Base-by-base conservation (phyloP, 2,797 vertebrate species). In the Muraenolepis orangiensis region DNA sequence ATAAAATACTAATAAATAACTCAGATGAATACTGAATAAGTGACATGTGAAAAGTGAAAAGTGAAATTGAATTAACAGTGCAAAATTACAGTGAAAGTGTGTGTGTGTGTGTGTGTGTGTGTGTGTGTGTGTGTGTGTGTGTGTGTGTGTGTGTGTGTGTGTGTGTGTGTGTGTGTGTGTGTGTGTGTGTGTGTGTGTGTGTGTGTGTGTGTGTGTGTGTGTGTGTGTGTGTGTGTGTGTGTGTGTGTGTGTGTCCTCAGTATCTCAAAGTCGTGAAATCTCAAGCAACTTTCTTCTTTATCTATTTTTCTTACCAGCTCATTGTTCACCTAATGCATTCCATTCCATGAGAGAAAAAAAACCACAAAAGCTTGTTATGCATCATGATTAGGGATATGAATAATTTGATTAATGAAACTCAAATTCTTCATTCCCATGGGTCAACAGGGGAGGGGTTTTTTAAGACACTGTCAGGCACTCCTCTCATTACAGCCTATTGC, bases 101-200 rank as follows among this genome's bases (percentile, higher is more conserved):
- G 32, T 34, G 32, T 34, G 32, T 34, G 32, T 34, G 32, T 34
- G 32, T 34, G 32, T 32, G 61, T 66, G 61, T 66, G 66, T 68
- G 66, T 67, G 61, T 66, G 61, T 66, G 61, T 66, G 64, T 66
- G 61, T 66, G 61, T 66, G 61, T 66, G 66, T 68, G 61, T 66
- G 61, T 70, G 68, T 32, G 68, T 70, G 69, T 70, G 30, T 70
- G 30, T 18, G 30, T 34, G 30, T 66, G 61, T 66, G 61, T 11
- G 61, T n/a, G 61, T 23, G 61, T 66, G 61, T 66, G n/a, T 23
- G 61, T 32, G 61, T 66, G 61, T 66, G 66, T 68, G 66, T 67
- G 61, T 66, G 61, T 66, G 61, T 66, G 64, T 66, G 61, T 66
- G 61, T 66, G 61, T 66, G 66, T 68, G 61, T 66, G 61, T 70